A percentile compares a stretch with the other conserved stretches of the same genome.
These are phyloP conservation scores for Clarias laeviceps DNA, from an alignment of 2,797 vertebrate species.

Conservation along the genomic window DNA sequence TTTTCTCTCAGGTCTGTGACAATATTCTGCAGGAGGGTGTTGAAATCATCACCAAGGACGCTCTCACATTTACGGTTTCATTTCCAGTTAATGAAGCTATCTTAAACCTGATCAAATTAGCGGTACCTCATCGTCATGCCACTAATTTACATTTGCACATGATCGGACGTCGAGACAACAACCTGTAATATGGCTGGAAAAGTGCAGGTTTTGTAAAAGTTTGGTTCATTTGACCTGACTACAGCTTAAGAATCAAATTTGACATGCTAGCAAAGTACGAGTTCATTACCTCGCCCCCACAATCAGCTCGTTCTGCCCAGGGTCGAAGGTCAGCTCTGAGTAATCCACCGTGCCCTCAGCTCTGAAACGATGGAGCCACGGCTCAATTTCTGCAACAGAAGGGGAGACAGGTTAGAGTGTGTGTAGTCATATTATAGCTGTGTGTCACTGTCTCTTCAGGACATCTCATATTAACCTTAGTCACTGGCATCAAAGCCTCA, in stretches of 20 bases:
- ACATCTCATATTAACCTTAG: conserved; percentile 71
- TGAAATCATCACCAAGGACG: conserved; percentile 41
- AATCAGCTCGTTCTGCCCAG: conserved; percentile 93
- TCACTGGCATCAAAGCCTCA: conserved; percentile 61
- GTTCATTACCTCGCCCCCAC: conserved; percentile 91
- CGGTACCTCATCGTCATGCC: background rate
- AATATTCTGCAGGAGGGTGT: conserved; percentile 35
- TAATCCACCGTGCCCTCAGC: conserved; percentile 93
- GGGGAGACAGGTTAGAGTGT: conserved; percentile 11
- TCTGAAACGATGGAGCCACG: conserved; percentile 92
- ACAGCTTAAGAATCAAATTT: conserved; percentile 16
- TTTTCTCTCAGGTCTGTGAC: conserved; percentile 16
- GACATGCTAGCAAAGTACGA: background rate
- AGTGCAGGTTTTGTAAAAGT: background rate
- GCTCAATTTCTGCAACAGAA: conserved; percentile 87
- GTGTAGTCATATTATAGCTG: conserved; percentile 11
- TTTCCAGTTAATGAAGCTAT: conserved; percentile 38
- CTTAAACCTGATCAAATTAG: conserved; percentile 4
- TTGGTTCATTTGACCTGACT: background rate
- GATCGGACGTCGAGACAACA: background rate
- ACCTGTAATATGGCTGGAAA: background rate
- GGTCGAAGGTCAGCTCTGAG: conserved; percentile 95
- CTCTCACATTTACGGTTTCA: conserved; percentile 16
- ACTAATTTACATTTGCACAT: background rate
- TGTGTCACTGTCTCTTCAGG: conserved; percentile 56